phyloP scores from a whole-genome alignment of 1,140 invertebrate genomes.

The Diabrotica virgifera region DNA sequence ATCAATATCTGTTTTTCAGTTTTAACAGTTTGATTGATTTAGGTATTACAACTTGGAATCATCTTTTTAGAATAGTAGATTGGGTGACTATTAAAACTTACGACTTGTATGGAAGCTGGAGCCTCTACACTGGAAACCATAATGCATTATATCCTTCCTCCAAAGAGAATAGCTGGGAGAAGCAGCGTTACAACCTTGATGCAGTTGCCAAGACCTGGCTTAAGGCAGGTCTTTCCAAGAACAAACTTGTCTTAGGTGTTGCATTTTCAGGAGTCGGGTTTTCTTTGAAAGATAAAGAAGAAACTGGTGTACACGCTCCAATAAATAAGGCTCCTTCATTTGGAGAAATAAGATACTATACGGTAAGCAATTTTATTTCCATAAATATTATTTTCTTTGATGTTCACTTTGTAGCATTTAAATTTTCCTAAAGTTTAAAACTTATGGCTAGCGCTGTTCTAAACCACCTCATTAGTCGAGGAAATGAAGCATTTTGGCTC shows the following conservation, averaged over 20 bases:
- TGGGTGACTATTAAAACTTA: constrained; percentile 37
- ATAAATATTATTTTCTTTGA: background rate
- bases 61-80: constrained; percentile 52
- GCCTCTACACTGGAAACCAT: constrained; percentile 9
- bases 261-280: constrained; percentile 65
- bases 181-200: constrained; percentile 6
- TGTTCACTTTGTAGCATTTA: no score
- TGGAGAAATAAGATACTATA: constrained; percentile 5
- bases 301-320: constrained; percentile 53
- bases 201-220: constrained; percentile 36
- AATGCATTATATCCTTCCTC: constrained; percentile 7
- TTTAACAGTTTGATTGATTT: no score
- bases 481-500: no score
- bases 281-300: constrained; percentile 50
- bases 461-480: no score
- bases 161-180: constrained; percentile 11
- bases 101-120: constrained; percentile 12
- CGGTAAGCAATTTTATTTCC: background rate
- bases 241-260: constrained; percentile 63
- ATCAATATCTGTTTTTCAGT: no score
- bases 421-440: no score
- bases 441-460: no score
- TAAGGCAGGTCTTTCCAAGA: constrained; percentile 47
- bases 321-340: constrained; percentile 50
- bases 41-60: background rate